Percentiles rank a stretch among this genome's conserved stretches.
phyloP scores from a whole-genome alignment of 1,140 invertebrate genomes.

The Mylabris phalerata region DNA sequence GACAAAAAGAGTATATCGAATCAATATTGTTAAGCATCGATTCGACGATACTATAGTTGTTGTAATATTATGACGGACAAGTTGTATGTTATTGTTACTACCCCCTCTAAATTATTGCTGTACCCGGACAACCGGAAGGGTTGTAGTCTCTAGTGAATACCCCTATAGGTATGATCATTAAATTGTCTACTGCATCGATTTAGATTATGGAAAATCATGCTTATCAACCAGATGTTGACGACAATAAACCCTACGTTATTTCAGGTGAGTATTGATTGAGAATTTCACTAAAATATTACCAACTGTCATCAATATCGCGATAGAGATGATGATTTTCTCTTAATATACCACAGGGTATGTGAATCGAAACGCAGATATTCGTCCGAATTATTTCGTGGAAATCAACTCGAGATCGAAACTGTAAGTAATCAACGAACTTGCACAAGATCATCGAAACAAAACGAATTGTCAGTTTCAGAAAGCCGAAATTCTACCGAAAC shows the following conservation, averaged over 20 bases:
- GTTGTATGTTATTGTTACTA: not conserved
- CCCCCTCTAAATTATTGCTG: too few relatives aligned
- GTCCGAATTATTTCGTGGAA: conserved; percentile 23
- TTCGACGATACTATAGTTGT: not conserved
- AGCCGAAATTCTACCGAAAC: conserved; percentile 26
- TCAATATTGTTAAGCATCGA: conserved; percentile 5
- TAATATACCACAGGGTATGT: not conserved
- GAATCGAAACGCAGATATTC: conserved; percentile 5
- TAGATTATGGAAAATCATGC: conserved; percentile 21
- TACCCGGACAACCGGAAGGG: not conserved
- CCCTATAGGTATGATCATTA: not conserved
- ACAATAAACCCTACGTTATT: conserved; percentile 18
- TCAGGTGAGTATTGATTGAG: conserved; percentile 19
- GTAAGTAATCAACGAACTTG: conserved; percentile 20
- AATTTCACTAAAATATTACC: not conserved
- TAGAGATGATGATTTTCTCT: too few relatives aligned
- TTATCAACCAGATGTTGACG: conserved; percentile 17
- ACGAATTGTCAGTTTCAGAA: conserved; percentile 29
- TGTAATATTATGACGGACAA: not conserved
- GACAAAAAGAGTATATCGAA: conserved; percentile 11
- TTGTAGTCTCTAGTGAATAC: not conserved
- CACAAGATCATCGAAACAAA: not conserved
- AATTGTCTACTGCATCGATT: not conserved
- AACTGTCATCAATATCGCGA: too few relatives aligned
- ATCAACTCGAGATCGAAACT: conserved; percentile 26